Evolutionary conservation across 2,888 invertebrate genomes (phyloP), one percentile per base, ranked within the genome.

Genomic region (Tetheella fluctuosa): DNA sequence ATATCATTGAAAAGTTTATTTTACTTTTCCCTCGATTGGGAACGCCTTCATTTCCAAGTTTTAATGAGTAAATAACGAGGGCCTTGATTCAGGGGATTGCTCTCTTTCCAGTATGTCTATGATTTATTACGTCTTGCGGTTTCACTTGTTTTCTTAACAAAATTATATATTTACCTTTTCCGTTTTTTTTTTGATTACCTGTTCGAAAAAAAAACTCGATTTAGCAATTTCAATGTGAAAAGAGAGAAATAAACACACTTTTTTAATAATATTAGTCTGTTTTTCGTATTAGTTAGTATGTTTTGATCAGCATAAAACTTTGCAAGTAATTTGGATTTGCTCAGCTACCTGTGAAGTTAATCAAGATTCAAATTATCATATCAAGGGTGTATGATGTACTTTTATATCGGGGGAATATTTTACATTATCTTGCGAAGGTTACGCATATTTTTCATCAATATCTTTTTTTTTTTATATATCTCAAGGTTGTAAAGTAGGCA

Each of bases 61-160:
- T 86, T 90, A 90, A 90, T 90, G 89, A 89, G 89, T 89, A 91
- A 90, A 91, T 90, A 90, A 90, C 89, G 79, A 88, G 79, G 77
- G 76, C 72, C 75, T 69, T 71, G 81, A 83, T 84, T 80, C 79
- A 60, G 68, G 74, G 76, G 76, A 84, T 81, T 85, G 85, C 84
- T 88, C 87, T 81, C 77, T 88, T 85, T 79, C 77, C 66, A 67
- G 67, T 68, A 61, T 68, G 62, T 70, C 67, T 68, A 66, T 69
- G 64, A 59, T 65, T 67, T 74, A 67, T 67, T 76, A 68, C 63
- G 63, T 20, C 20, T 20, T 2, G 20, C 20, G 67, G 59, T 58
- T 61, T 58, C 17, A 17, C 34, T 48, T 48, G 20, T 10, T 48
- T 20, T 10, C n/a, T 20, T 7, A 20, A 17, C 2, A 7, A 48